A percentile compares a stretch with the other conserved stretches of the same genome.
phyloP scores from a whole-genome alignment of 1,140 invertebrate species.

The Achroia grisella region DNA sequence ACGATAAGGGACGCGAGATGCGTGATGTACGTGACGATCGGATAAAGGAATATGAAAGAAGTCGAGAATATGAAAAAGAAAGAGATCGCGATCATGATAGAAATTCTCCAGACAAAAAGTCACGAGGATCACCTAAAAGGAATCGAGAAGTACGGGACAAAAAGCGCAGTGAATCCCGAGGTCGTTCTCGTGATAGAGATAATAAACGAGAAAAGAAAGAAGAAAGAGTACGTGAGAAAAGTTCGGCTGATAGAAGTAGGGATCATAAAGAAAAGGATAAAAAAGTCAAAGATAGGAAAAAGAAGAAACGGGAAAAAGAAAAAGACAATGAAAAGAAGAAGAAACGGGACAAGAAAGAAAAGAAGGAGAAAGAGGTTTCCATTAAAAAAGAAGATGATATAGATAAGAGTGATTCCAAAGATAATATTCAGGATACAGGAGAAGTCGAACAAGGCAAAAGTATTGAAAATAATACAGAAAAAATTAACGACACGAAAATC shows the following conservation, averaged over 20 bases:
- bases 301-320: slow-evolving; percentile 60
- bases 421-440: slow-evolving; percentile 14
- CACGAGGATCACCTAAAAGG: slow-evolving; percentile 49
- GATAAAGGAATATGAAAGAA: slow-evolving; percentile 46
- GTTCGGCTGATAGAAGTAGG: slow-evolving; percentile 44
- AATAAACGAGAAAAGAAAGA: slow-evolving; percentile 57
- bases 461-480: slow-evolving; percentile 2
- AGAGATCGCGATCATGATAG: slow-evolving; percentile 51
- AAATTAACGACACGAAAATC: slow-evolving; percentile 8
- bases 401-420: slow-evolving; percentile 19
- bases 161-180: slow-evolving; percentile 59
- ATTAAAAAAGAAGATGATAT: slow-evolving; percentile 37
- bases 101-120: slow-evolving; percentile 53
- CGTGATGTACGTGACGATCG: slow-evolving; percentile 42
- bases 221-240: slow-evolving; percentile 52
- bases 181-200: slow-evolving; percentile 53
- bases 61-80: slow-evolving; percentile 58
- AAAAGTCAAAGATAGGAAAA: slow-evolving; percentile 67
- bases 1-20: slow-evolving; percentile 39
- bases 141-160: slow-evolving; percentile 53
- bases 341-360: slow-evolving; percentile 68
- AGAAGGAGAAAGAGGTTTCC: slow-evolving; percentile 55
- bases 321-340: slow-evolving; percentile 66
- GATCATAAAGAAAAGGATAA: slow-evolving; percentile 65
- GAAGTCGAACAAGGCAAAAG: slow-evolving; percentile 17